phyloP scores from a whole-genome alignment of 2,797 vertebrate genomes.

The Ptychobarbus kaznakovi region DNA sequence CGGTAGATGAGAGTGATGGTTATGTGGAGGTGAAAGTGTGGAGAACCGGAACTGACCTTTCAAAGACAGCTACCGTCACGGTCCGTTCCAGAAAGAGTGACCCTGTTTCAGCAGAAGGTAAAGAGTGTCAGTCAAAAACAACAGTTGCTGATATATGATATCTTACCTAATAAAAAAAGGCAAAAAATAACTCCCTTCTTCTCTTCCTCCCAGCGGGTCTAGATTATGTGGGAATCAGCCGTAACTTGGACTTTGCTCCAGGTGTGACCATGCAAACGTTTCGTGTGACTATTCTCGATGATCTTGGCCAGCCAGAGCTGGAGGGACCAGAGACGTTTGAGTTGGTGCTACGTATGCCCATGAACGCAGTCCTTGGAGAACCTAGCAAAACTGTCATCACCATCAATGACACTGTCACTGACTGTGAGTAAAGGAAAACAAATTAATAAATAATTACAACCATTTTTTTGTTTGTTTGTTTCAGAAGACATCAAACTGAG shows the following conservation, averaged over 20 bases:
- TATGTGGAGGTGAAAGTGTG: slow-evolving; percentile 84
- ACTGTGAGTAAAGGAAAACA: slow-evolving; percentile 73
- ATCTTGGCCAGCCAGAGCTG: slow-evolving; percentile 83
- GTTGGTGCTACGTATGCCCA: slow-evolving; percentile 83
- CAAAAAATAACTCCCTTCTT: slow-evolving; percentile 3
- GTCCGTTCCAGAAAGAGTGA: slow-evolving; percentile 84
- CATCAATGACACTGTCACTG: slow-evolving; percentile 82
- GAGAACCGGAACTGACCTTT: slow-evolving; percentile 88
- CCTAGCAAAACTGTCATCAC: slow-evolving; percentile 84
- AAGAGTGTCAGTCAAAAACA: slow-evolving; percentile 38
- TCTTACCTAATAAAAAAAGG: neutral
- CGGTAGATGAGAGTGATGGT: slow-evolving; percentile 81
- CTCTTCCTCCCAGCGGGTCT: slow-evolving; percentile 77
- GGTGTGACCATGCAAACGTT: slow-evolving; percentile 86
- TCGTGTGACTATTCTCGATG: slow-evolving; percentile 84
- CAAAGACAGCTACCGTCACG: slow-evolving; percentile 82
- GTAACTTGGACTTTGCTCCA: slow-evolving; percentile 85
- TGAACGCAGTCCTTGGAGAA: slow-evolving; percentile 83
- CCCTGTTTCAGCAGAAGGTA: slow-evolving; percentile 86
- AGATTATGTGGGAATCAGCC: slow-evolving; percentile 86
- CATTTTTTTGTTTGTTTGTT: neutral
- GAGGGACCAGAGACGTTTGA: slow-evolving; percentile 87
- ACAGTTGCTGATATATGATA: neutral
- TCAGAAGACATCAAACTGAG: neutral
- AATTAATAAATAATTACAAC: neutral